Base-by-base conservation (phyloP, 2,797 vertebrate species). In the Avahi laniger region DNA sequence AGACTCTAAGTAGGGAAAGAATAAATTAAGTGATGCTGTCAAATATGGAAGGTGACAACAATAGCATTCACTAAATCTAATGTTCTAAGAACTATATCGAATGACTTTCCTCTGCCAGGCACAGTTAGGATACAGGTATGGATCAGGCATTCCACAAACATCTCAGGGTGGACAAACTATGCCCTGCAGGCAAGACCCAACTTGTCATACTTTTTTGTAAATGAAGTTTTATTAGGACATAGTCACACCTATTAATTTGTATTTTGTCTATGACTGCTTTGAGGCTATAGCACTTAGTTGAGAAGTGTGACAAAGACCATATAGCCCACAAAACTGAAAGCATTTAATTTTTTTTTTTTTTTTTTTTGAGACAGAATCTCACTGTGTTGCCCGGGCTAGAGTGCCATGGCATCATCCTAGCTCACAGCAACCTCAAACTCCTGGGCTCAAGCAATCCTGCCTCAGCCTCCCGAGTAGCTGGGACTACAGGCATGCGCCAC, bases 261-360 rank as follows among this genome's bases (percentile, higher is more conserved):
- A 2, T 28, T 9, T 24, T 50, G 11, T 46, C 41, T 30, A 2
- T 28, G 79, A 43, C 20, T 75, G 5, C 46, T 24, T 70, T 22
- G 11, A 43, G 35, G 3, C 38, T 33, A 0, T 2, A 2, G 4
- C 5, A 48, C 4, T 1, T 59, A 79, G 6, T 4, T 41, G 61
- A 76, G 6, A 70, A 35, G 46, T 10, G 2, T 0, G 1, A 17
- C 38, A 12, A 48, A n/a, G 12, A n/a, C n/a, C 8, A 0, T 1
- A 7, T 5, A 28, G 5, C 20, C 17, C 6, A 3, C 48, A 9
- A 67, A 87, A 20, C 43, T 2, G 14, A 41, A 28, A 65, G 2
- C 46, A 33, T 4, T 48, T 72, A 24, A 1, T 22, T n/a, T n/a
- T n/a, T n/a, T n/a, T n/a, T n/a, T n/a, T n/a, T n/a, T n/a, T n/a